A percentile compares a stretch with the other conserved stretches of the same genome.
phyloP scores from a whole-genome alignment of 2,797 vertebrate genomes.

The Artibeus lituratus region DNA sequence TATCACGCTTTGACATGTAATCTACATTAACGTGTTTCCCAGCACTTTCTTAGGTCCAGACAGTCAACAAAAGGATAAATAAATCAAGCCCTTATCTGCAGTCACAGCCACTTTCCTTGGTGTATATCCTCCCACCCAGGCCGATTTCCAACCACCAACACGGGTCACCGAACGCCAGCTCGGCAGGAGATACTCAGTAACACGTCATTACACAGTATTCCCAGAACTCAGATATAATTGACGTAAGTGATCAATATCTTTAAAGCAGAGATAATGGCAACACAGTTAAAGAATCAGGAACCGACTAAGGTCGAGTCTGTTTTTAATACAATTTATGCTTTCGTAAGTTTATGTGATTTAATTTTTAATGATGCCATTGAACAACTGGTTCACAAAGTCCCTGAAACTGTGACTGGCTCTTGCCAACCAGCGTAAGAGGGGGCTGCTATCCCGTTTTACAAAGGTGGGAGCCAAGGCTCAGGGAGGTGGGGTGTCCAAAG shows the following conservation, averaged over 20 bases:
- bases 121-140: too few relatives aligned
- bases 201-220: background rate
- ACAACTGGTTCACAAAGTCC: background rate
- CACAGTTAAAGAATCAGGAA: background rate
- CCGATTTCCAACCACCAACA: background rate
- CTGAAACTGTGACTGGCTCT: too few relatives aligned
- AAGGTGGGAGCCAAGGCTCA: too few relatives aligned
- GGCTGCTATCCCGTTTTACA: too few relatives aligned
- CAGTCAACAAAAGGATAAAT: background rate
- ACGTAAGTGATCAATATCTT: background rate
- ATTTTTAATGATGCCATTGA: background rate
- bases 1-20: background rate
- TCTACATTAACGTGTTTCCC: background rate
- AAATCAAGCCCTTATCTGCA: background rate
- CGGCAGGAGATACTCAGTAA: background rate
- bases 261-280: background rate
- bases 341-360: background rate
- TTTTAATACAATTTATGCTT: background rate
- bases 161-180: background rate
- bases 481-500: background rate
- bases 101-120: background rate
- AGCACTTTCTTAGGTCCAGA: background rate
- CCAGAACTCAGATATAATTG: background rate
- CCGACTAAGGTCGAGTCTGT: background rate
- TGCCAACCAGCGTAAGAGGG: too few relatives aligned